Evolutionary conservation across 2,113 vertebrate species (phyloP).

Genomic region (Alouatta palliata): DNA sequence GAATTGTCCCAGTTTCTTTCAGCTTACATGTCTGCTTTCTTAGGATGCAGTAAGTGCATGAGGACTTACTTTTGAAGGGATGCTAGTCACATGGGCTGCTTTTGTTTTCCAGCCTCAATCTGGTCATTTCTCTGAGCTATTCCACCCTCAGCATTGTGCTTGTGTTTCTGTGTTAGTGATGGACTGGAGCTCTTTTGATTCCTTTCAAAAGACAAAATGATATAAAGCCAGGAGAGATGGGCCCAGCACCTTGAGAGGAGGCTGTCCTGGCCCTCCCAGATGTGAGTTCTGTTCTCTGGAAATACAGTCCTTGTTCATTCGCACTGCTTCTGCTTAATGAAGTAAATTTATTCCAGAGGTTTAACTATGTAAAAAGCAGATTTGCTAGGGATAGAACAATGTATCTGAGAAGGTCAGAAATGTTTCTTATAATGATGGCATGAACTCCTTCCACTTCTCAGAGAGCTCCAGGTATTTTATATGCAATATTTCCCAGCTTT

Average conservation of each 20-base stretch:
- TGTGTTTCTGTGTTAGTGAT: neutral
- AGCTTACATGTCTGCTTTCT: neutral
- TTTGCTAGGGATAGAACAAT: neutral
- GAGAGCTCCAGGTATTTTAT: neutral
- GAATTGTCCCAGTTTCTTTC: neutral
- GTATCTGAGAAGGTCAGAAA: neutral
- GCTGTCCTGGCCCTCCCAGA: fast-evolving
- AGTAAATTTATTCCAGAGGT: neutral
- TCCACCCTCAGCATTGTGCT: fast-evolving
- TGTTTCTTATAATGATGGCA: neutral
- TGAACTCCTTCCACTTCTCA: neutral
- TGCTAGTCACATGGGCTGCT: too few species aligned
- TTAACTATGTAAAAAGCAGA: neutral
- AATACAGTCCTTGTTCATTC: fast-evolving
- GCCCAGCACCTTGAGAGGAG: too few species aligned
- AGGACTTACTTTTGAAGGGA: neutral
- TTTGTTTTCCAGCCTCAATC: neutral
- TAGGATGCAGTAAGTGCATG: fast-evolving
- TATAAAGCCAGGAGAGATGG: neutral
- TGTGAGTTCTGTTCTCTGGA: neutral
- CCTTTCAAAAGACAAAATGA: neutral
- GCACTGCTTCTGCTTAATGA: neutral
- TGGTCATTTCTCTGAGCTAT: neutral
- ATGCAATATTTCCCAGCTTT: too few species aligned
- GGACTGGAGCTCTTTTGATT: fast-evolving